Conservation (phyloP, 2,888 invertebrate species). For the Pogonocherus hispidulus region DNA sequence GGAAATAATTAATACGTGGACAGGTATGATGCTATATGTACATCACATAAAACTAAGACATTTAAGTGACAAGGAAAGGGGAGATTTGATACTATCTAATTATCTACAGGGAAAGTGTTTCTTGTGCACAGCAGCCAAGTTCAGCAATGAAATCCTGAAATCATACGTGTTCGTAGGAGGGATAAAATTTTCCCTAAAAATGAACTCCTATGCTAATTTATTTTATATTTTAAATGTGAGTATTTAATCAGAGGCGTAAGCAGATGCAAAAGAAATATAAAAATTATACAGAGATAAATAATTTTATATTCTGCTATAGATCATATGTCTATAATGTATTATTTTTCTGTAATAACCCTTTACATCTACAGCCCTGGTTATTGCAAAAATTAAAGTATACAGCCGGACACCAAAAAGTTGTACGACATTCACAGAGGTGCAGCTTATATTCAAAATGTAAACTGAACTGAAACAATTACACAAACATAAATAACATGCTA, state of each 20-base stretch:
- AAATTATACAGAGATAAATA: not conserved
- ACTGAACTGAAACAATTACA: conserved; percentile 49
- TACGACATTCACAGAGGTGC: conserved; percentile 53
- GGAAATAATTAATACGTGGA: too few relatives aligned
- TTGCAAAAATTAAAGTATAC: conserved; percentile 33
- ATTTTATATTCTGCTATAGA: too few relatives aligned
- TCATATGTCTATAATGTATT: too few relatives aligned
- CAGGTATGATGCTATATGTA: conserved; percentile 28
- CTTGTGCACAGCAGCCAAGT: conserved; percentile 57
- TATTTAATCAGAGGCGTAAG: not conserved
- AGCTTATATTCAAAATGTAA: conserved; percentile 41
- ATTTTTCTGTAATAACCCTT: not conserved
- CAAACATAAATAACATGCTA: conserved; percentile 56
- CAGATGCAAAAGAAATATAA: not conserved
- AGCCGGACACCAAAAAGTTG: conserved; percentile 44
- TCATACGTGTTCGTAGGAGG: conserved; percentile 5
- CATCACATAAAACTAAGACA: conserved; percentile 27
- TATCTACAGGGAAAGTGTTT: conserved; percentile 46
- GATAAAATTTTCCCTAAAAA: not conserved
- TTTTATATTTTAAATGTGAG: not conserved
- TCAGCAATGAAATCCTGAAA: conserved; percentile 45
- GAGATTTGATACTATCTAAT: conserved; percentile 30
- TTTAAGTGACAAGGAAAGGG: conserved; percentile 26
- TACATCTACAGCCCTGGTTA: not conserved
- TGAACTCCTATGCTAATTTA: conserved; percentile 14